Evolutionary conservation across 2,797 vertebrate genomes (phyloP).

Genomic region (Coregonus suidteri): DNA sequence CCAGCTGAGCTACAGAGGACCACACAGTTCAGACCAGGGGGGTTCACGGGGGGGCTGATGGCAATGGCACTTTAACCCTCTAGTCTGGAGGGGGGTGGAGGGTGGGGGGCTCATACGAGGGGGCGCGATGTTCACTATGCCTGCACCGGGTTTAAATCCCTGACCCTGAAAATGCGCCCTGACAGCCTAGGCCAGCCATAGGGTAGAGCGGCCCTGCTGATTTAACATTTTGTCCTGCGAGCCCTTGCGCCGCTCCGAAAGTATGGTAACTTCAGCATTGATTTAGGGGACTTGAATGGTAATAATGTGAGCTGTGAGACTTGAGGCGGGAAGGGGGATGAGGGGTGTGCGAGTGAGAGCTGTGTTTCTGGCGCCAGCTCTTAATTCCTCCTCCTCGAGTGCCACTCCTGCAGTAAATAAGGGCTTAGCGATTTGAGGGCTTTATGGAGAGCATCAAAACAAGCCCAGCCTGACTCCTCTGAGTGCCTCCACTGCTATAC

Average conservation of each 20-base stretch:
- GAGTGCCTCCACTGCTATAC: not conserved
- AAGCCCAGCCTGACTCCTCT: not conserved
- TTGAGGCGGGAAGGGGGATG: constrained; percentile 2
- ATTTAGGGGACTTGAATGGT: constrained; percentile 23
- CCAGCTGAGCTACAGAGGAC: too few relatives aligned
- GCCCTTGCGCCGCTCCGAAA: not conserved
- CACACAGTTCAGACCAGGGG: constrained; percentile 3
- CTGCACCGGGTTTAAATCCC: not conserved
- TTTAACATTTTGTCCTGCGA: constrained; percentile 15
- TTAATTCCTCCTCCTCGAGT: constrained; percentile 13
- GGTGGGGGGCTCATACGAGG: not conserved
- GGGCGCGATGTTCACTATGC: not conserved
- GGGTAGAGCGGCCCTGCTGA: constrained; percentile 9
- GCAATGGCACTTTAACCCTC: constrained; percentile 13
- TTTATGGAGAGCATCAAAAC: constrained; percentile 5
- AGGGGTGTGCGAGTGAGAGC: not conserved
- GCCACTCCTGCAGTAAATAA: constrained; percentile 24
- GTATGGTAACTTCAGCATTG: constrained; percentile 21
- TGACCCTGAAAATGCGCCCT: constrained; percentile 25
- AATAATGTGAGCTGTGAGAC: constrained; percentile 16
- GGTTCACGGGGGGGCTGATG: not conserved
- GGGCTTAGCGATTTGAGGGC: constrained; percentile 5
- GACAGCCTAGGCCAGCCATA: constrained; percentile 24
- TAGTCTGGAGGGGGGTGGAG: not conserved
- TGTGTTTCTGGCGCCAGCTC: constrained; percentile 23